Percentiles rank a stretch among this genome's conserved stretches.
phyloP scores from a whole-genome alignment of 2,797 vertebrate species.

The Ceryle rudis region DNA sequence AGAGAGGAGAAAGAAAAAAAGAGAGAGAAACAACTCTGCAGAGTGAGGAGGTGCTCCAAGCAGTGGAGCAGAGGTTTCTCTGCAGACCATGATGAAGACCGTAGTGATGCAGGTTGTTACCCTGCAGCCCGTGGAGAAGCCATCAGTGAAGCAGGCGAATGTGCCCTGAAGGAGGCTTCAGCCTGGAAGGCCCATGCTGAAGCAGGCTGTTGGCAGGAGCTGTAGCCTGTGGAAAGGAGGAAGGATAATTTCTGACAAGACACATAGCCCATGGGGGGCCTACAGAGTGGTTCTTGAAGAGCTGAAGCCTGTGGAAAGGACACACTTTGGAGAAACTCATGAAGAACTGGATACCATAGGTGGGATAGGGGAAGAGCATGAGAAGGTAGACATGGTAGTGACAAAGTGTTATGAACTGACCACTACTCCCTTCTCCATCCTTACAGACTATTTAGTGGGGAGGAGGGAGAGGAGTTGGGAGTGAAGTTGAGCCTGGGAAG shows the following conservation, averaged over 20 bases:
- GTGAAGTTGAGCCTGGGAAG: not conserved
- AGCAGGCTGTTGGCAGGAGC: not conserved
- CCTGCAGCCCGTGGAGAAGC: not conserved
- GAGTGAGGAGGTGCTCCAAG: not conserved
- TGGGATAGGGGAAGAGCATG: not conserved
- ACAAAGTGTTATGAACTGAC: not conserved
- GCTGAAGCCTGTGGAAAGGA: not conserved
- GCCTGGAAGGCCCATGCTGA: not conserved
- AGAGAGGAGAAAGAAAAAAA: not conserved
- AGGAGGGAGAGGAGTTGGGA: not conserved
- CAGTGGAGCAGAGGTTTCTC: not conserved
- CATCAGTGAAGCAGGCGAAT: not conserved
- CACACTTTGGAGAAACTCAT: not conserved
- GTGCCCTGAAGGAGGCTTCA: not conserved
- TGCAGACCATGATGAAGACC: not conserved
- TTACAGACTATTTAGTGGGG: fast-evolving
- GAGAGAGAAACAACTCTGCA: not conserved
- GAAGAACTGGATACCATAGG: not conserved
- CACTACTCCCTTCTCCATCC: fast-evolving
- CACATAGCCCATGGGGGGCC: not conserved
- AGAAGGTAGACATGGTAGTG: not conserved
- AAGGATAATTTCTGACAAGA: not conserved
- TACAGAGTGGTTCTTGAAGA: not conserved
- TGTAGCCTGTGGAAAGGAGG: not conserved
- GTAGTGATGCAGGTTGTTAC: not conserved